phyloP scores from a whole-genome alignment of 1,140 invertebrate species.

The Thalassaphorura encarpata region DNA sequence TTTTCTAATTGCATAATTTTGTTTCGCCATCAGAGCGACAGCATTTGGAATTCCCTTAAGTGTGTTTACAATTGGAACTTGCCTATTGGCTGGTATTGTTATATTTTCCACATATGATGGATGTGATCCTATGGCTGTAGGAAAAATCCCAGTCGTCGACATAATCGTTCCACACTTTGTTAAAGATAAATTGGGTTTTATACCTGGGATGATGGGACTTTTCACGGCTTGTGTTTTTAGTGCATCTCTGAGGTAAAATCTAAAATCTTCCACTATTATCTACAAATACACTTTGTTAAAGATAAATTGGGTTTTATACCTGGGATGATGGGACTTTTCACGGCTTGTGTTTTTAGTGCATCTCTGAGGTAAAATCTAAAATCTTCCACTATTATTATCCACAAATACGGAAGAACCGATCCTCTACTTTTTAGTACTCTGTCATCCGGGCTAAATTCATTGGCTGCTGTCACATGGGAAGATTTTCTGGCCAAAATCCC shows the following conservation, averaged over 20 bases:
- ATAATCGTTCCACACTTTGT: slow-evolving; percentile 37
- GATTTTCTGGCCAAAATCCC: slow-evolving; percentile 37
- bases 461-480: slow-evolving; percentile 44
- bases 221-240: too few relatives aligned
- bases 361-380: slow-evolving; percentile 29
- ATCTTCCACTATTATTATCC: neutral
- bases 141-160: slow-evolving; percentile 33
- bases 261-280: too few relatives aligned
- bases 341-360: slow-evolving; percentile 35
- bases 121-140: slow-evolving; percentile 33
- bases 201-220: slow-evolving; percentile 36
- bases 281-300: slow-evolving; percentile 35
- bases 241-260: too few relatives aligned
- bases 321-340: slow-evolving; percentile 36
- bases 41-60: slow-evolving; percentile 26
- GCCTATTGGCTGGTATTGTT: slow-evolving; percentile 29
- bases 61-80: slow-evolving; percentile 19
- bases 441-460: slow-evolving; percentile 43
- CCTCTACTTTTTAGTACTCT: slow-evolving; percentile 37
- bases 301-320: slow-evolving; percentile 31
- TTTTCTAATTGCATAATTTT: too few relatives aligned
- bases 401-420: neutral
- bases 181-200: slow-evolving; percentile 29
- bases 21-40: slow-evolving; percentile 26
- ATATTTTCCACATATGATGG: slow-evolving; percentile 34